Evolutionary conservation across 1,140 invertebrate genomes (phyloP), one percentile per base, ranked within the genome.

Genomic region (Drosophila albomicans): DNA sequence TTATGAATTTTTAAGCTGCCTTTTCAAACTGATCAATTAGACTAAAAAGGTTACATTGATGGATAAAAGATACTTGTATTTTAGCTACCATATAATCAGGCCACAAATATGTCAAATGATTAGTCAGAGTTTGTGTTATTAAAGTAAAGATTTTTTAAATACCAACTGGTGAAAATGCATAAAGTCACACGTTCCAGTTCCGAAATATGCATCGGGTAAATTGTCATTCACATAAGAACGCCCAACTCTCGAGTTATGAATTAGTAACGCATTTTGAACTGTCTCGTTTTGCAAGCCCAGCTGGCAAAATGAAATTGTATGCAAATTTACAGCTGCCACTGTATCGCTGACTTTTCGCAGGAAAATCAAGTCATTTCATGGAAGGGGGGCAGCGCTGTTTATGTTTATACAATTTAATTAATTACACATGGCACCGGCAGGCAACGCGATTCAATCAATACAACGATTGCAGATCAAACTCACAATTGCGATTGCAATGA

Each of bases 381-480:
- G 11, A 8, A 16, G 16, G 5, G 32, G 13, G 35, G 48, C 64
- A 25, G 20, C 20, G 20, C 20, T 25, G 20, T 25, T 25, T 25
- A 25, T 51, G 64, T 30, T 78, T 65, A 64, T 46, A 64, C 69
- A 78, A 52, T 87, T 81, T 59, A 87, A 72, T 75, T 68, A 75
- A 78, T 71, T 75, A 32, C 64, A 69, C 20, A 48, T 41, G 52
- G 57, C 59, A 52, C 16, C 45, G 43, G 43, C 49, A 72, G 52
- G 57, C 59, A 52, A 13, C 45, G 43, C 32, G 41, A 72, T 58
- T 82, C 56, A 57, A 65, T 66, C 63, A 78, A 61, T 73, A 52
- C 41, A 54, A 45, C 35, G 45, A 51, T 6, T 32, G 11, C 32
- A 25, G 43, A 25, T 67, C 49, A 30, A 30, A 43, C 13, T 28